Evolutionary conservation across 2,888 invertebrate genomes (phyloP).

Genomic region (Mythimna loreyi): DNA sequence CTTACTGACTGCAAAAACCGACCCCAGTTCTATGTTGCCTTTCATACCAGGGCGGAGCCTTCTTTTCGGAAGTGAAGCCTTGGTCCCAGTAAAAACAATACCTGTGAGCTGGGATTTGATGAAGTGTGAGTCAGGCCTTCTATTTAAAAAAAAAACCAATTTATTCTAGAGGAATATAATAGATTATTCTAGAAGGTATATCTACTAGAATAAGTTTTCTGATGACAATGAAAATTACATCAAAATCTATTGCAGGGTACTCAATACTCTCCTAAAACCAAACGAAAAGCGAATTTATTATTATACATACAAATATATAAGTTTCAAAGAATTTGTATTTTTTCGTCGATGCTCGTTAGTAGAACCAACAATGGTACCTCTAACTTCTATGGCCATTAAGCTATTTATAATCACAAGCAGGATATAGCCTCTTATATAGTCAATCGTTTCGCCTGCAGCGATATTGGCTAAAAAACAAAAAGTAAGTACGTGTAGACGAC

Average conservation of each 20-base stretch:
- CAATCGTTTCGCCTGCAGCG: constrained; percentile 4
- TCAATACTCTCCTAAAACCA: background rate
- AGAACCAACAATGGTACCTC: background rate
- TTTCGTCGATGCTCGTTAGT: background rate
- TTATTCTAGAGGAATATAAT: too few species aligned
- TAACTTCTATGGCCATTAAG: background rate
- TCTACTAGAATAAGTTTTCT: background rate
- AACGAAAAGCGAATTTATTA: background rate
- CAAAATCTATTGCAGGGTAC: background rate
- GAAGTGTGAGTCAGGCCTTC: too few species aligned
- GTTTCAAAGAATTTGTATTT: background rate
- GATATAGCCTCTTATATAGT: constrained; percentile 36
- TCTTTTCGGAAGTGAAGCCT: too few species aligned
- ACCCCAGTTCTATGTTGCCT: too few species aligned
- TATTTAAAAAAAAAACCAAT: too few species aligned
- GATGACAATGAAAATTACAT: background rate
- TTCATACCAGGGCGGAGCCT: too few species aligned
- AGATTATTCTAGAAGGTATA: too few species aligned
- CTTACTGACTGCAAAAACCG: too few species aligned
- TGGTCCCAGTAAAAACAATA: too few species aligned
- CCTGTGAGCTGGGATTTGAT: too few species aligned
- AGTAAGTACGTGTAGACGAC: constrained; percentile 24
- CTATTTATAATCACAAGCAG: constrained; percentile 36
- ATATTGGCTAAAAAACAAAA: constrained; percentile 6
- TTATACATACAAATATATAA: background rate